Evolutionary conservation across 2,797 vertebrate species (phyloP).

Genomic region (Chaetophractus vellerosus): DNA sequence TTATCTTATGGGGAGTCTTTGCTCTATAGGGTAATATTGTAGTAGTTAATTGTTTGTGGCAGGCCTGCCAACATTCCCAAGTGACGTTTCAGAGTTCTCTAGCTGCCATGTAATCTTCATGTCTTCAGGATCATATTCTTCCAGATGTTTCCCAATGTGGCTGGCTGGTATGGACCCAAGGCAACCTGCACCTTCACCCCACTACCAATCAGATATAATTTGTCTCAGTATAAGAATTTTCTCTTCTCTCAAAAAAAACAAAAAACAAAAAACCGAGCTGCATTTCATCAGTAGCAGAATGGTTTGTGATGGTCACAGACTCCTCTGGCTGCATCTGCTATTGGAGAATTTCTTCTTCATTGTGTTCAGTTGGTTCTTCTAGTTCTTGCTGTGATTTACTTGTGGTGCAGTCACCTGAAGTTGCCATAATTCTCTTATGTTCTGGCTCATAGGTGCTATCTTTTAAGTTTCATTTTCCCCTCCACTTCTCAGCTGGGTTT

Average conservation of each 20-base stretch:
- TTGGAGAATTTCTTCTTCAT: conserved; percentile 21
- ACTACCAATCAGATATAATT: conserved; percentile 92
- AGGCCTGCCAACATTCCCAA: conserved; percentile 93
- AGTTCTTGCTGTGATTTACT: conserved; percentile 56
- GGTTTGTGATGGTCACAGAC: conserved; percentile 84
- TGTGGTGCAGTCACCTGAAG: too few species aligned
- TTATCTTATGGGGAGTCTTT: conserved; percentile 89
- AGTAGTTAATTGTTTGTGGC: conserved; percentile 92
- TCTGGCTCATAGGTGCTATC: too few species aligned
- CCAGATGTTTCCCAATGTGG: conserved; percentile 84
- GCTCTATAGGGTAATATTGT: conserved; percentile 90
- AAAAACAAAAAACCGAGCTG: conserved; percentile 85
- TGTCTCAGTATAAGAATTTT: conserved; percentile 89
- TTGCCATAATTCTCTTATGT: too few species aligned
- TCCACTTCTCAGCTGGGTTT: too few species aligned
- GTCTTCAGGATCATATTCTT: conserved; percentile 87
- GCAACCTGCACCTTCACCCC: conserved; percentile 90
- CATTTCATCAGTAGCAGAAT: conserved; percentile 79
- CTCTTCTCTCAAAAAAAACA: conserved; percentile 85
- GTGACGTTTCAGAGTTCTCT: conserved; percentile 93
- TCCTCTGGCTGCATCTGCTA: conserved; percentile 55
- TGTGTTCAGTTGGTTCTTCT: not conserved
- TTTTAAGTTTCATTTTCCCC: too few species aligned
- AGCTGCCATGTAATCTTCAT: conserved; percentile 93
- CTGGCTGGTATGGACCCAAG: conserved; percentile 91